Percentiles rank a stretch among this genome's conserved stretches.
Conservation (phyloP, 2,888 invertebrate species). For the Thera britannica region DNA sequence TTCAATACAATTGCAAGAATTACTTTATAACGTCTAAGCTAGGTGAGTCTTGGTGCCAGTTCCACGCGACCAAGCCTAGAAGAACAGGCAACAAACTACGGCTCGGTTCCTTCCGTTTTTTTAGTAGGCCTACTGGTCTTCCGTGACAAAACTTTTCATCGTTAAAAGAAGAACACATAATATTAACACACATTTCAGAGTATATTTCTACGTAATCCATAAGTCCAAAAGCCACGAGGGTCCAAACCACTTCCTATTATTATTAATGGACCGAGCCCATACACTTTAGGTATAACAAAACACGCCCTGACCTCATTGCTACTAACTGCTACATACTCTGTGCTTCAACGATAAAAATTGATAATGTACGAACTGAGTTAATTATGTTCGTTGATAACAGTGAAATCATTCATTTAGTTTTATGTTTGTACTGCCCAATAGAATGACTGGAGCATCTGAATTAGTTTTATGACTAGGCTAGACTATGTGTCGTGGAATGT, state of each 20-base stretch:
- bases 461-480: background rate
- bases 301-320: constrained; percentile 3
- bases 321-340: constrained; percentile 7
- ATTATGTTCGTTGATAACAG: constrained; percentile 23
- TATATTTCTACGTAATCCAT: background rate
- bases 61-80: too few species aligned
- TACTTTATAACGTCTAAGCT: too few species aligned
- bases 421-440: constrained; percentile 11
- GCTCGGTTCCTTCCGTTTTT: too few species aligned
- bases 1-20: too few species aligned
- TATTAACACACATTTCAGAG: too few species aligned
- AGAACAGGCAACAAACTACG: too few species aligned
- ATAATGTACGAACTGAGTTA: constrained; percentile 7
- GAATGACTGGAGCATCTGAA: background rate
- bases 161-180: too few species aligned
- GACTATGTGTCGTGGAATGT: too few species aligned
- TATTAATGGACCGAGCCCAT: constrained; percentile 14
- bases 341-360: constrained; percentile 21
- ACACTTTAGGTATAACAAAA: constrained; percentile 8
- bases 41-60: too few species aligned
- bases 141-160: too few species aligned
- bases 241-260: constrained; percentile 13
- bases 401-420: constrained; percentile 20
- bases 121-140: too few species aligned
- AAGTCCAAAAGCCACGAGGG: constrained; percentile 4